Evolutionary conservation across 37 sponge, comb jelly and placozoan species (phyloP).

Genomic region (Geodia barretti): DNA sequence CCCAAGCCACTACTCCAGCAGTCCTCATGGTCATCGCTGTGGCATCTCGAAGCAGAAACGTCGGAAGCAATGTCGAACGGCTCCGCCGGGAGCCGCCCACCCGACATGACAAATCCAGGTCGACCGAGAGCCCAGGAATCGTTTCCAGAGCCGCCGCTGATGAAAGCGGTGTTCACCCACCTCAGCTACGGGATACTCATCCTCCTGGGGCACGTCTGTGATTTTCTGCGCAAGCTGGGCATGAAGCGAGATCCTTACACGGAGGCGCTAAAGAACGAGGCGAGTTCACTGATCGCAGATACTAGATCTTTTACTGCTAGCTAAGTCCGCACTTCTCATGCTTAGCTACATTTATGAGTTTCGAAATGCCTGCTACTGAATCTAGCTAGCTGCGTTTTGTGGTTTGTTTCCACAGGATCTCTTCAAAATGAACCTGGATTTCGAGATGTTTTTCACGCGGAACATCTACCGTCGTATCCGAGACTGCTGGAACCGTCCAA

Average conservation of each 20-base stretch:
- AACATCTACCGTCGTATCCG: constrained; percentile 79
- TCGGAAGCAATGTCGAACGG: neutral
- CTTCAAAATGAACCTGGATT: constrained; percentile 74
- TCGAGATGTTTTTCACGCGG: constrained; percentile 82
- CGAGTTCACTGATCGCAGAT: too few relatives aligned
- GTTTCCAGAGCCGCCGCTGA: constrained; percentile 57
- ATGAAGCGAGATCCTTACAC: constrained; percentile 28
- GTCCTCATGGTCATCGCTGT: neutral
- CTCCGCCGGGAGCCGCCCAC: neutral
- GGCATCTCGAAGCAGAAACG: neutral
- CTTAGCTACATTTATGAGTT: too few relatives aligned
- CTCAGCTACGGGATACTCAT: constrained; percentile 65
- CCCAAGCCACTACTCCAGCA: neutral
- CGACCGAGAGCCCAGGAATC: constrained; percentile 20
- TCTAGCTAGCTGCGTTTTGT: too few relatives aligned
- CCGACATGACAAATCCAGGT: neutral
- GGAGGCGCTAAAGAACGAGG: constrained; percentile 7
- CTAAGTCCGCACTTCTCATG: too few relatives aligned
- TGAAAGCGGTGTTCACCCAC: constrained; percentile 70
- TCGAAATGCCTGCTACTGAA: neutral
- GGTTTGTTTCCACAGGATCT: too few relatives aligned
- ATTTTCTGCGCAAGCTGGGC: constrained; percentile 57
- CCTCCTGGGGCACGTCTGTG: constrained; percentile 72
- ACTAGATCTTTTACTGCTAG: too few relatives aligned
- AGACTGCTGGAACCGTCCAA: constrained; percentile 90